A percentile compares a stretch with the other conserved stretches of the same genome.
Conservation (phyloP, 2,888 invertebrate species). For the Silvanus unidentatus region DNA sequence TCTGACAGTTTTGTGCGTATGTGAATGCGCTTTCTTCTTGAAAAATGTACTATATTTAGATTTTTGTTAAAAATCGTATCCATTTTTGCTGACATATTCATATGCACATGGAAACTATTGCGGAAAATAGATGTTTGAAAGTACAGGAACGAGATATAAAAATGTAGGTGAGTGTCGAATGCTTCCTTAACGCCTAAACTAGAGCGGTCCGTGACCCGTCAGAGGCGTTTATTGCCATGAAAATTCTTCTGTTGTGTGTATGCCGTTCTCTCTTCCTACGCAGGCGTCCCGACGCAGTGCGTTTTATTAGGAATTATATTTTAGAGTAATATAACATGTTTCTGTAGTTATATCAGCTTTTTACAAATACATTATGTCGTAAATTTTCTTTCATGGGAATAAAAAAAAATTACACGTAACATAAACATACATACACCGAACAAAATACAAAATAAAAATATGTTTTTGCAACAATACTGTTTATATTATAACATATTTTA, state of each 20-base stretch:
- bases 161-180: conserved; percentile 15
- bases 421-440: too few relatives aligned
- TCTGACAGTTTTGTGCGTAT: too few relatives aligned
- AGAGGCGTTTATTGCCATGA: conserved; percentile 13
- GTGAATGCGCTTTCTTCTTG: too few relatives aligned
- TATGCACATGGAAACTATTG: conserved; percentile 2
- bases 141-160: not conserved
- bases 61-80: too few relatives aligned
- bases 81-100: too few relatives aligned
- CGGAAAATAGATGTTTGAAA: conserved; percentile 6
- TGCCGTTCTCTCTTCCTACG: conserved; percentile 12
- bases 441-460: too few relatives aligned
- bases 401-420: too few relatives aligned
- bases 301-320: conserved; percentile 13
- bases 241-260: conserved; percentile 13
- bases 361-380: not conserved
- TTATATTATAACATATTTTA: too few relatives aligned
- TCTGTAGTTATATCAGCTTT: conserved; percentile 1
- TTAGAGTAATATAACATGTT: conserved; percentile 1
- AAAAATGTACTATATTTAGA: too few relatives aligned
- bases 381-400: too few relatives aligned
- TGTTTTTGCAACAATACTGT: too few relatives aligned
- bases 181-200: conserved; percentile 9
- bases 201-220: conserved; percentile 16
- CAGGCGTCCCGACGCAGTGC: conserved; percentile 16